These are phyloP conservation scores for Micrasema longulum DNA, from an alignment of 1,140 invertebrate genomes.

Conservation along the genomic window DNA sequence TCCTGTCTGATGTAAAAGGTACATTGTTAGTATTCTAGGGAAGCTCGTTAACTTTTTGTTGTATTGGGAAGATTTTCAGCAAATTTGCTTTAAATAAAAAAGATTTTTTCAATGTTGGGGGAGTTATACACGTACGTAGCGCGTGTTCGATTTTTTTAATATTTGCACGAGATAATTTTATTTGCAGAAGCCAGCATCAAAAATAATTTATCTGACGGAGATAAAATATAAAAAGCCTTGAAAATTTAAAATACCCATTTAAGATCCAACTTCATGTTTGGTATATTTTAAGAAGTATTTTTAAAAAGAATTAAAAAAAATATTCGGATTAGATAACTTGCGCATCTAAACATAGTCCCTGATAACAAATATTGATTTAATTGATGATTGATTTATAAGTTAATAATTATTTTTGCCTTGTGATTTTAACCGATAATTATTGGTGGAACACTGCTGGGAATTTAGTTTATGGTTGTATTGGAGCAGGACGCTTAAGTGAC, in stretches of 20 bases:
- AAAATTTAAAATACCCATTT: slow-evolving; percentile 9
- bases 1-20: slow-evolving; percentile 45
- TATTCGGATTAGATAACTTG: too few species aligned
- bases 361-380: too few species aligned
- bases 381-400: too few species aligned
- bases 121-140: slow-evolving; percentile 19
- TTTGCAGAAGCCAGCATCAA: slow-evolving; percentile 1
- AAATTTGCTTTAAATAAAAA: slow-evolving; percentile 36
- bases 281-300: too few species aligned
- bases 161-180: slow-evolving; percentile 14
- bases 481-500: too few species aligned
- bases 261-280: background rate
- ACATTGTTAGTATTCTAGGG: slow-evolving; percentile 42
- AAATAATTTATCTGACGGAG: slow-evolving; percentile 7
- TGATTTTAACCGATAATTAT: too few species aligned
- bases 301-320: too few species aligned
- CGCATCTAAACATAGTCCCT: too few species aligned
- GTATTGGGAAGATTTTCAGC: slow-evolving; percentile 20
- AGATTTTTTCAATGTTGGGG: slow-evolving; percentile 1
- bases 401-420: too few species aligned
- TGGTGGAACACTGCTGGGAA: too few species aligned
- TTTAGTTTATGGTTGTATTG: too few species aligned
- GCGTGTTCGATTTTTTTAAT: slow-evolving; percentile 18
- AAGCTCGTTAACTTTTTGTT: slow-evolving; percentile 44
- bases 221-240: slow-evolving; percentile 3